Percentiles rank a stretch among this genome's conserved stretches.
These are phyloP conservation scores for Empidonax traillii DNA, from an alignment of 2,113 vertebrate genomes.

Conservation along the genomic window DNA sequence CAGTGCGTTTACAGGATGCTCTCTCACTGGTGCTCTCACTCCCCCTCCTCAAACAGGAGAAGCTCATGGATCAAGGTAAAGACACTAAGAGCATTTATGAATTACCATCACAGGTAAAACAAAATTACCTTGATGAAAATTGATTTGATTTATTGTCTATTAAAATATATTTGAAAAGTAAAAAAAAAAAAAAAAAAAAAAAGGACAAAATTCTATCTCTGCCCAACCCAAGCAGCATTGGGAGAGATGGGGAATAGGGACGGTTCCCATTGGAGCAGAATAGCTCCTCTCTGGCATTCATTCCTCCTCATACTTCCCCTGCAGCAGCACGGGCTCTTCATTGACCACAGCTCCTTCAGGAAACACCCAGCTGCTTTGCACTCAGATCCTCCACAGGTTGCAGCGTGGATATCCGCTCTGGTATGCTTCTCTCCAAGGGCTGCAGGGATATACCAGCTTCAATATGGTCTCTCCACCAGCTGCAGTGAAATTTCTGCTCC, in stretches of 20 bases:
- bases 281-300: background rate
- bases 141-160: background rate
- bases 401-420: background rate
- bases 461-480: background rate
- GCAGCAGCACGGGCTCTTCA: background rate
- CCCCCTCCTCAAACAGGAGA: background rate
- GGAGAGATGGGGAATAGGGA: background rate
- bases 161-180: background rate
- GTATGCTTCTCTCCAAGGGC: background rate
- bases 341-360: background rate
- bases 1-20: accelerated
- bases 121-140: background rate
- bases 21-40: background rate
- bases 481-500: background rate
- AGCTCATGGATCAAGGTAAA: background rate
- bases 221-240: background rate
- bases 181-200: background rate
- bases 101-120: background rate
- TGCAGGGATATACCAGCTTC: background rate
- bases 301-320: background rate
- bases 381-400: background rate
- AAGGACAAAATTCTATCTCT: background rate
- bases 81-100: background rate
- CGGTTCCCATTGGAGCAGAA: background rate
- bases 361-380: background rate